These are phyloP conservation scores for Trematocara stigmaticum DNA, from an alignment of 2,113 vertebrate species.

Conservation along the genomic window DNA sequence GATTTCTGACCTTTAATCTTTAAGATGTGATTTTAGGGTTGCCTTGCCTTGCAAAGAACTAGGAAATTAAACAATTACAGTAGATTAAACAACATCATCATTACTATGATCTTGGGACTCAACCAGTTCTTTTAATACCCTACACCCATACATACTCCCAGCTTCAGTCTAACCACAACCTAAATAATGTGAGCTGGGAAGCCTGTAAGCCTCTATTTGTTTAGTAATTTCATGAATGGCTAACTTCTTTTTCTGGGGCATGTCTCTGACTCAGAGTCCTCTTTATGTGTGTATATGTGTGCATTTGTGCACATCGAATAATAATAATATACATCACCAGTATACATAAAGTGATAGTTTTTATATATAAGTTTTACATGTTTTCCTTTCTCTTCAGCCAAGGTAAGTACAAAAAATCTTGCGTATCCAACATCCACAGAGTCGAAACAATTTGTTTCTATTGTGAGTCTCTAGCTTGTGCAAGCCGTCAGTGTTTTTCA, in stretches of 20 bases:
- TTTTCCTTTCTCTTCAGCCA: neutral
- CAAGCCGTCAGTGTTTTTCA: neutral
- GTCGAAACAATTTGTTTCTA: neutral
- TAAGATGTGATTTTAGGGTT: neutral
- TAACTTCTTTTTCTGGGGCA: slow-evolving; percentile 40
- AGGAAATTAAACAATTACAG: neutral
- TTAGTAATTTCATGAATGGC: slow-evolving; percentile 63
- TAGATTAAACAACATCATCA: neutral
- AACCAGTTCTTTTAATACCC: neutral
- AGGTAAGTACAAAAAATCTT: neutral
- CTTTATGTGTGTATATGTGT: neutral
- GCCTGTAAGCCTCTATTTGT: slow-evolving; percentile 44
- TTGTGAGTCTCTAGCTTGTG: neutral
- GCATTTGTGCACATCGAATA: slow-evolving; percentile 17
- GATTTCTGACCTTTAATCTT: neutral
- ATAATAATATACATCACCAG: neutral
- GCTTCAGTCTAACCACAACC: neutral
- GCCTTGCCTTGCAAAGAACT: neutral
- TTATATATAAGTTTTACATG: neutral
- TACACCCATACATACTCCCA: neutral
- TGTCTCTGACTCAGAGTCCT: slow-evolving; percentile 16
- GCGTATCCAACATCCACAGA: neutral
- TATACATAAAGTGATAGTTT: neutral
- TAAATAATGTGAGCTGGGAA: slow-evolving; percentile 14
- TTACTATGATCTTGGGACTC: neutral